These are phyloP conservation scores for Sycobia sp. DNA, from an alignment of 1,140 invertebrate species.

Conservation along the genomic window DNA sequence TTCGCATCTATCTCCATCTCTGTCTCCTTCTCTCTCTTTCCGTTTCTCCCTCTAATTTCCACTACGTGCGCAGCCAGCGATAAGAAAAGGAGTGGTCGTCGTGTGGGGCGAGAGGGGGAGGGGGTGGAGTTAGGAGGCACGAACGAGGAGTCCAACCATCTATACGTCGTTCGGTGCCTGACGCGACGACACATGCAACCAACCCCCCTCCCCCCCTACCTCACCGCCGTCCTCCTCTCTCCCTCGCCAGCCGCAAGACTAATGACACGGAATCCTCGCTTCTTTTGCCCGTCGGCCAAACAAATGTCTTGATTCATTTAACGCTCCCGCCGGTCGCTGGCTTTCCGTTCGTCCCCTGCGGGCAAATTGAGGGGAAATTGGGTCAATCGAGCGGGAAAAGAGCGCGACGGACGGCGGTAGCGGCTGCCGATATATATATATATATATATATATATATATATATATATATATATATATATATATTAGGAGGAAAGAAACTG, in stretches of 20 bases:
- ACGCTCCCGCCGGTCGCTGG: constrained; percentile 30
- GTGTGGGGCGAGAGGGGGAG: no score
- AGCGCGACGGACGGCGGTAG: neutral
- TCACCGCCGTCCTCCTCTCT: neutral
- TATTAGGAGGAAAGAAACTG: no score
- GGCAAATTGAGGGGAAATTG: constrained; percentile 49
- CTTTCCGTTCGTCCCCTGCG: constrained; percentile 47
- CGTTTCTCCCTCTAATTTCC: no score
- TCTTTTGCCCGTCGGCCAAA: constrained; percentile 39
- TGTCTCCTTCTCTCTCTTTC: neutral
- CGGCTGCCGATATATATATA: no score
- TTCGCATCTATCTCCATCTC: neutral
- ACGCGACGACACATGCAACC: neutral
- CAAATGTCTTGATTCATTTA: constrained; percentile 54
- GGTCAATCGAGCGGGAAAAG: constrained; percentile 44
- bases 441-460: neutral
- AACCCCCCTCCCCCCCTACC: neutral
- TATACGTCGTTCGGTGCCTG: no score
- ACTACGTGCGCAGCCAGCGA: no score
- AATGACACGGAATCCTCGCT: constrained; percentile 45
- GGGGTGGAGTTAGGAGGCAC: no score
- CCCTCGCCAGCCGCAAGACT: constrained; percentile 25
- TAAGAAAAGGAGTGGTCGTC: no score
- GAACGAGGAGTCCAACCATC: neutral
- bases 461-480: neutral